These are phyloP conservation scores for Dendrolimus kikuchii DNA, from an alignment of 1,140 invertebrate genomes.

Conservation along the genomic window DNA sequence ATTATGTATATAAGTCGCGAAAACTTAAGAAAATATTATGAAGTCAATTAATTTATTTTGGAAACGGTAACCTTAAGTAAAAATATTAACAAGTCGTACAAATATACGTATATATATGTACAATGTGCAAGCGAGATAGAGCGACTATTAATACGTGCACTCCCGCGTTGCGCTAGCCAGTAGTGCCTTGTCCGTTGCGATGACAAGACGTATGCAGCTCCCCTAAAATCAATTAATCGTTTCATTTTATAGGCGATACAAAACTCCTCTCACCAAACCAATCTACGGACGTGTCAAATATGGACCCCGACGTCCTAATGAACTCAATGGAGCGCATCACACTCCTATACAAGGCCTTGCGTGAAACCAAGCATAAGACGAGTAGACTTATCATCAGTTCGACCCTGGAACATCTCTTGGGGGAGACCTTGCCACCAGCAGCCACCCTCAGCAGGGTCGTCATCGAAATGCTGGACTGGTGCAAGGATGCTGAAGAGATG, in stretches of 20 bases:
- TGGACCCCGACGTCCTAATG: slow-evolving; percentile 66
- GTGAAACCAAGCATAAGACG: slow-evolving; percentile 23
- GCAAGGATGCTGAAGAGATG: slow-evolving; percentile 44
- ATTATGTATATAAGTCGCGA: too few species aligned
- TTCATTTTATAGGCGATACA: slow-evolving; percentile 15
- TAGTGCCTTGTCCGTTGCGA: too few species aligned
- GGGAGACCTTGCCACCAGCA: slow-evolving; percentile 58
- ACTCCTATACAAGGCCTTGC: slow-evolving; percentile 43
- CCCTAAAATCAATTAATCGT: too few species aligned
- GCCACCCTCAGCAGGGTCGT: slow-evolving; percentile 62
- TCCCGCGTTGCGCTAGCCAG: too few species aligned
- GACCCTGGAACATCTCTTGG: slow-evolving; percentile 46
- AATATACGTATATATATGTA: too few species aligned
- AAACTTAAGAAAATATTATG: too few species aligned
- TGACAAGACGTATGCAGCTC: too few species aligned
- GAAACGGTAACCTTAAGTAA: too few species aligned
- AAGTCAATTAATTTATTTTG: too few species aligned
- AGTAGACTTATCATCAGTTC: slow-evolving; percentile 29
- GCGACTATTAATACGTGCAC: too few species aligned
- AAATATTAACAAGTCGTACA: too few species aligned
- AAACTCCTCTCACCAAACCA: slow-evolving; percentile 50
- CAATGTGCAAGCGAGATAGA: too few species aligned
- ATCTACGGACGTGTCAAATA: slow-evolving; percentile 50
- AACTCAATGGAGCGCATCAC: slow-evolving; percentile 61
- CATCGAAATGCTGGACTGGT: slow-evolving; percentile 63